phyloP scores from a whole-genome alignment of 2,888 invertebrate genomes.

The Yponomeuta cagnagella region DNA sequence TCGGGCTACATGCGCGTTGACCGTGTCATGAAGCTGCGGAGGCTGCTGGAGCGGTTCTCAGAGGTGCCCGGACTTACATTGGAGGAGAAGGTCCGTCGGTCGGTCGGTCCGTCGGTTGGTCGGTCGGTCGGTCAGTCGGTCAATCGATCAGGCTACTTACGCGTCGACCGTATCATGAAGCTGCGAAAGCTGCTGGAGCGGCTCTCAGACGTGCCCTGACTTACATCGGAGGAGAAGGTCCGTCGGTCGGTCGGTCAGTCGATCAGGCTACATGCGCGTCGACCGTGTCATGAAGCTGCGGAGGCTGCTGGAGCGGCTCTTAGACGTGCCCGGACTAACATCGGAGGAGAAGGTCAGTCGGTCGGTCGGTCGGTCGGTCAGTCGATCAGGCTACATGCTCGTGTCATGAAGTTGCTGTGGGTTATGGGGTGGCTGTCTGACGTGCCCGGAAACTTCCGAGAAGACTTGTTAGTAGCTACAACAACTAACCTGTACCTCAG shows the following conservation, averaged over 20 bases:
- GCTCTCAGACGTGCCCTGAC: conserved; percentile 92
- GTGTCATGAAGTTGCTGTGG: too few species aligned
- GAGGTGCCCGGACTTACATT: conserved; percentile 75
- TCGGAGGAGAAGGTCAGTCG: conserved; percentile 88
- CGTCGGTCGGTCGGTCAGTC: neutral
- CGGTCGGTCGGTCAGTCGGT: too few species aligned
- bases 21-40: conserved; percentile 47
- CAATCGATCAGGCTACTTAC: conserved; percentile 83
- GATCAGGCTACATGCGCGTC: conserved; percentile 91
- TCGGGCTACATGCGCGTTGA: conserved; percentile 54
- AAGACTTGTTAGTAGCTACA: too few species aligned
- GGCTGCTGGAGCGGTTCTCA: too few species aligned
- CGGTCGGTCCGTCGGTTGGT: too few species aligned
- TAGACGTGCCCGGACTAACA: conserved; percentile 93
- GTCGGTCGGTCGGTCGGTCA: too few species aligned
- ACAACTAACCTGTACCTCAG: too few species aligned
- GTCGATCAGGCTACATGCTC: too few species aligned
- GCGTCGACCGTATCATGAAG: conserved; percentile 97
- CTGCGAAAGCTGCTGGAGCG: conserved; percentile 90
- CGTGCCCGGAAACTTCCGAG: too few species aligned
- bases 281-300: conserved; percentile 96
- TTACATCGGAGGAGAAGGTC: conserved; percentile 94
- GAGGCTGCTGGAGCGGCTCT: conserved; percentile 88
- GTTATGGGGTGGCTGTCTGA: too few species aligned
- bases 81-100: conserved; percentile 87